A percentile compares a stretch with the other conserved stretches of the same genome.
Conservation (phyloP, 2,113 vertebrate species). For the Pandion haliaetus region DNA sequence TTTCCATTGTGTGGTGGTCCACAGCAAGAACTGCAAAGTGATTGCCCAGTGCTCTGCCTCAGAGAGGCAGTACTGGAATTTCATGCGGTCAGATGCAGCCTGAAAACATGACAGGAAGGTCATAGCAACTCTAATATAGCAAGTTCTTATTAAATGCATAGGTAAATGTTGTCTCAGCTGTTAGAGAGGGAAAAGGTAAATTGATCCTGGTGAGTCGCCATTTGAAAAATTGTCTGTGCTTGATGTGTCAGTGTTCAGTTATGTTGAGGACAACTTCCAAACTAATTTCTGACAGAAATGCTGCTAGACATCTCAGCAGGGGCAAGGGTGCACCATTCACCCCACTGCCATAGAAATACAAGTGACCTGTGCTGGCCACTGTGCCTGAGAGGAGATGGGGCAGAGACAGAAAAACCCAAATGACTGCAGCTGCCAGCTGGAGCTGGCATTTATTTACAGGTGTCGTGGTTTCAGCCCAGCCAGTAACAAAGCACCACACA, state of each 20-base stretch:
- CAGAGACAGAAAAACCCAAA: background rate
- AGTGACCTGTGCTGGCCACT: background rate
- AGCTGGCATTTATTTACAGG: too few species aligned
- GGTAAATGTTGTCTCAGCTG: background rate
- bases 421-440: background rate
- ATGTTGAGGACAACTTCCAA: background rate
- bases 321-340: background rate
- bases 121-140: background rate
- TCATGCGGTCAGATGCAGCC: background rate
- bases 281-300: background rate
- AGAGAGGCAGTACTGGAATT: background rate
- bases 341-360: background rate
- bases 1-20: background rate
- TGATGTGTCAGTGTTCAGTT: background rate
- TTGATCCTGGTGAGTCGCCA: background rate
- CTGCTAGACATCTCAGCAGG: background rate
- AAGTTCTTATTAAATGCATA: background rate
- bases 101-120: background rate
- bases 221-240: background rate
- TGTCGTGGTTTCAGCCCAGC: too few species aligned
- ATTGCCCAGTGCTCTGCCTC: background rate
- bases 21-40: background rate
- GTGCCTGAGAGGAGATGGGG: background rate
- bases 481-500: too few species aligned
- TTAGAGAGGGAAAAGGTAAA: background rate